Base-by-base conservation (phyloP, 1,140 invertebrate genomes). In the Tyrophagus putrescentiae region DNA sequence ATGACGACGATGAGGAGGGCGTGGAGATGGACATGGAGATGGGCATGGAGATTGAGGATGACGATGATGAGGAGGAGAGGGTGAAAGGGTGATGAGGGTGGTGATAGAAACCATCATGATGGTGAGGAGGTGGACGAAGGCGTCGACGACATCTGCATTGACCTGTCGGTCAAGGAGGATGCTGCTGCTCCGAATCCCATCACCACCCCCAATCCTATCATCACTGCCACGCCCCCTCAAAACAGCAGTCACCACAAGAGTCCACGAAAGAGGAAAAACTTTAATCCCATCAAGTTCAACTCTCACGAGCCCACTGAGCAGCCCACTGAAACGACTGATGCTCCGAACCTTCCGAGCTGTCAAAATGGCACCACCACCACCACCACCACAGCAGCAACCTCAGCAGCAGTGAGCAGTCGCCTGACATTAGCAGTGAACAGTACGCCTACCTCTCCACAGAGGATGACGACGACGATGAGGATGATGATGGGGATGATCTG, bases 201-300 rank as follows among this genome's bases (percentile, higher is more conserved):
- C n/a, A n/a, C n/a, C n/a, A n/a, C n/a, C n/a, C n/a, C n/a, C n/a
- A n/a, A n/a, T n/a, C n/a, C n/a, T n/a, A n/a, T n/a, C n/a, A n/a
- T n/a, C n/a, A n/a, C n/a, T n/a, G n/a, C n/a, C n/a, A n/a, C n/a
- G n/a, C n/a, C n/a, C n/a, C n/a, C n/a, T n/a, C n/a, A n/a, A n/a
- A n/a, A n/a, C n/a, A n/a, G n/a, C n/a, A n/a, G n/a, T n/a, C n/a
- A n/a, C n/a, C 52, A 54, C 25, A 54, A 54, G 2, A 54, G 25
- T 54, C 13, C 3, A 18, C 64, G 89, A 48, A 91, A 94, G 73
- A 75, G 91, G 50, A 96, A 95, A 73, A 91, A 83, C 66, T 83
- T 88, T 66, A 91, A 93, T 71, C 91, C 90, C 0, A 90, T 85
- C 0, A 78, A 87, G 60, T 87, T 83, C 52, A 48, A n/a, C n/a